Percentiles rank a stretch among this genome's conserved stretches.
Conservation (phyloP, 2,888 invertebrate genomes). For the Ochropacha duplaris region DNA sequence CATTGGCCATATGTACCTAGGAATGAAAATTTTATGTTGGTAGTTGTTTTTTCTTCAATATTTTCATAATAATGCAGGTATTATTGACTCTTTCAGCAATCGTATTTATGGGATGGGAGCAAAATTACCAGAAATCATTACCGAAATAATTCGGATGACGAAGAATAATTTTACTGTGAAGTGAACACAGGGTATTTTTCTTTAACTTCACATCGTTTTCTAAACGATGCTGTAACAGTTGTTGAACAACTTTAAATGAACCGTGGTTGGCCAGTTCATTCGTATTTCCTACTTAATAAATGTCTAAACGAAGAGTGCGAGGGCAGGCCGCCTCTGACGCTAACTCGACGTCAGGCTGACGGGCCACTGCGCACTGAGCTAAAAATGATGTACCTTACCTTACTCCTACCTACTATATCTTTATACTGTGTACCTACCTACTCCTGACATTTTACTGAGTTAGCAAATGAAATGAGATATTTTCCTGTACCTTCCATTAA, state of each 20-base stretch:
- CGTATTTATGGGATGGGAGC: background rate
- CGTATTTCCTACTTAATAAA: slow-evolving; percentile 69
- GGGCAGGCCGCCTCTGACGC: slow-evolving; percentile 49
- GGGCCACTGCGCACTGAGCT: slow-evolving; percentile 38
- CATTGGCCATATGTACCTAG: background rate
- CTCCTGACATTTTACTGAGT: slow-evolving; percentile 31
- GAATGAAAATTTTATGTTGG: background rate
- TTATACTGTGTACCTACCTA: too few relatives aligned
- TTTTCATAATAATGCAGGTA: background rate
- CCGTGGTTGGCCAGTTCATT: slow-evolving; percentile 36
- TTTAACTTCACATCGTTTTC: background rate
- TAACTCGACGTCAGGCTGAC: slow-evolving; percentile 68
- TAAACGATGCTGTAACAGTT: slow-evolving; percentile 28
- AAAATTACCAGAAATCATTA: too few relatives aligned
- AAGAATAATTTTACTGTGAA: too few relatives aligned
- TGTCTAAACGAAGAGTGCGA: slow-evolving; percentile 46
- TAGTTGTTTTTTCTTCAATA: background rate
- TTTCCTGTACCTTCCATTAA: slow-evolving; percentile 10
- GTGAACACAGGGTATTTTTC: too few relatives aligned
- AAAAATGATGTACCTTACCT: slow-evolving; percentile 57
- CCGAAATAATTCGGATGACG: too few relatives aligned
- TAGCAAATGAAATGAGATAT: slow-evolving; percentile 28
- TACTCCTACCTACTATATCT: too few relatives aligned
- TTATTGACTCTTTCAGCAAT: too few relatives aligned
- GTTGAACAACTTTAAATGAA: slow-evolving; percentile 38